phyloP scores from a whole-genome alignment of 2,113 vertebrate species.

The Podarcis muralis region DNA sequence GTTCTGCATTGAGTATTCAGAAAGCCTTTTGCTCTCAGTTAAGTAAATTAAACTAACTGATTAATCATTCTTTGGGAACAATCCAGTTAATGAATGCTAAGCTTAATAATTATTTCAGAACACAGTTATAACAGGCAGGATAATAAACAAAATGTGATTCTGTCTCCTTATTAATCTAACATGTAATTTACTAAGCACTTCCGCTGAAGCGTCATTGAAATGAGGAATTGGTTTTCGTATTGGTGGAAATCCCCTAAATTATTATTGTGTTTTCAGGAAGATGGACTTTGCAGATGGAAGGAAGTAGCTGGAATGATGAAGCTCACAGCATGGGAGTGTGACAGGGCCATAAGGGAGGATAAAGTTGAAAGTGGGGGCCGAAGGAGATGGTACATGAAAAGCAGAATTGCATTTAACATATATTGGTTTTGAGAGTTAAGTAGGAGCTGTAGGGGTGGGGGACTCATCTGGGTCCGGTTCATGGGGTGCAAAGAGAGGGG shows the following conservation, averaged over 20 bases:
- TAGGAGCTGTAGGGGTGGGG: background rate
- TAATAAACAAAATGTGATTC: constrained; percentile 34
- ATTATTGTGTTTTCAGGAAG: constrained; percentile 5
- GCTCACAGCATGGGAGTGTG: background rate
- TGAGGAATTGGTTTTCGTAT: background rate
- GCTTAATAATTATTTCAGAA: constrained; percentile 36
- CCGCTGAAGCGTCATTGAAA: background rate
- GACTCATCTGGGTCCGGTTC: background rate
- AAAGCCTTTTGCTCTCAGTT: constrained; percentile 1
- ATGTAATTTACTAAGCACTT: constrained; percentile 17
- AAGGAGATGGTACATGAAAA: background rate
- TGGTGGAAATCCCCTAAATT: background rate
- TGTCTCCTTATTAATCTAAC: constrained; percentile 23
- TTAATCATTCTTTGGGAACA: constrained; percentile 38
- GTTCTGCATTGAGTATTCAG: background rate
- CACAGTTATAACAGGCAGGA: constrained; percentile 14
- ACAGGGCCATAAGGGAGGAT: too few species aligned
- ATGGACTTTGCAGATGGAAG: background rate
- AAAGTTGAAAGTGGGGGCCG: background rate
- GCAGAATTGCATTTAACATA: background rate
- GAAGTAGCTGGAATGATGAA: background rate
- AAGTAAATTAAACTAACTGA: constrained; percentile 25
- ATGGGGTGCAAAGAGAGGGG: background rate
- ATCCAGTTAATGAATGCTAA: constrained; percentile 17
- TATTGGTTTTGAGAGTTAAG: background rate